Conservation (phyloP, 2,797 vertebrate species). For the Notolepis coatsorum region DNA sequence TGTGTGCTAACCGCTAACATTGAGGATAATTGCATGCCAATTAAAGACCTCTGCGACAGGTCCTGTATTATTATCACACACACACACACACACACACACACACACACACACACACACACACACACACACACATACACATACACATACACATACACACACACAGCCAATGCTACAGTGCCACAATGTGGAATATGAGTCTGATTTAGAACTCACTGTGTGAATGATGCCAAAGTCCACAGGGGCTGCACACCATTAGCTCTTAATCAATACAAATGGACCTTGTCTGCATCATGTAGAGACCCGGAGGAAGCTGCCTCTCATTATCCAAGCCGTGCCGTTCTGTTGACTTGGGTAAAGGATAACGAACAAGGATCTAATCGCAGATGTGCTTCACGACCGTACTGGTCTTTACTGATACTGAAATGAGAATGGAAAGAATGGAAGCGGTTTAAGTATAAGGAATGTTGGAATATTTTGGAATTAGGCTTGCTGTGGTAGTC, state of each 20-base stretch:
- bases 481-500: no score
- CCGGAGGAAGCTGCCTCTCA: conserved; percentile 11
- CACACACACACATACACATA: conserved; percentile 3
- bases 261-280: conserved; percentile 32
- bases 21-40: no score
- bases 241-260: conserved; percentile 16
- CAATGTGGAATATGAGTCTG: background rate
- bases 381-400: no score
- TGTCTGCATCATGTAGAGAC: conserved; percentile 6
- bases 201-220: conserved; percentile 15
- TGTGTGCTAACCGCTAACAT: no score
- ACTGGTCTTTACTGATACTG: no score
- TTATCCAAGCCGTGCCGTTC: conserved; percentile 12
- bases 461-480: no score
- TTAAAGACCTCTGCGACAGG: no score
- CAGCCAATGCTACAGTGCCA: conserved; percentile 4
- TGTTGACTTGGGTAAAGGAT: background rate
- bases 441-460: no score
- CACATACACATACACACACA: background rate
- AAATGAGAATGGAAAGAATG: no score
- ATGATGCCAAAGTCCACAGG: conserved; percentile 10
- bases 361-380: background rate
- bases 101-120: background rate
- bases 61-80: no score
- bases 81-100: background rate